Base-by-base conservation (phyloP, 2,888 invertebrate genomes). In the Pegoplata infirma region DNA sequence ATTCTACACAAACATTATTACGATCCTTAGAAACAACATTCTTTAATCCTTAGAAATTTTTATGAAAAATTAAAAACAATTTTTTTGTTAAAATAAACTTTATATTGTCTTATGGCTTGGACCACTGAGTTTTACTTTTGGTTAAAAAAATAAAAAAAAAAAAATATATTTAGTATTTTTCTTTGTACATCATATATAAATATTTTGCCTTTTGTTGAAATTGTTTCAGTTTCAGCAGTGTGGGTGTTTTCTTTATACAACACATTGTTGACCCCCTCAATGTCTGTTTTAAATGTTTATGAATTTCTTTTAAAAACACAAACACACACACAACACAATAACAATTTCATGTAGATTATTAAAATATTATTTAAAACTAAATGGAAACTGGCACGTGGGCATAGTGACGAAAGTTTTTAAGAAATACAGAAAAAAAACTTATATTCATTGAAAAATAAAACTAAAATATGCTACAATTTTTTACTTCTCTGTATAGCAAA, bases 231-330 rank as follows among this genome's bases (percentile, higher is more conserved):
- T 3, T 32, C 3, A 59, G 21, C 32, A 32, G 19, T 36, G 49
- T 63, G 36, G 49, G 63, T 51, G 63, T 36, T 17, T n/a, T 40
- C 23, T 32, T 36, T 51, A 49, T 47, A 47, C 61, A 44, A 61
- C 59, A 61, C 59, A 32, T 49, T 49, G 49, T 63, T 51, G 49
- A 63, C 49, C 61, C 47, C 32, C 63, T 32, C 61, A 51, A 36
- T 63, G 49, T 51, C 36, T 63, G 51, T 56, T 10, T n/a, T 14
- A 16, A 36, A 10, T 63, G 49, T 49, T 63, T 63, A 63, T 63
- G 51, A 28, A 63, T 63, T 63, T 63, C 5, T 19, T 63, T 51
- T 63, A 14, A 51, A 14, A 25, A 49, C n/a, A 19, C 10, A 10
- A 7, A 47, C 8, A 47, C 16, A 47, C 7, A 23, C 10, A 49